Conservation (phyloP, 2,888 invertebrate species). For the Vannuccia rotundouncinata region DNA sequence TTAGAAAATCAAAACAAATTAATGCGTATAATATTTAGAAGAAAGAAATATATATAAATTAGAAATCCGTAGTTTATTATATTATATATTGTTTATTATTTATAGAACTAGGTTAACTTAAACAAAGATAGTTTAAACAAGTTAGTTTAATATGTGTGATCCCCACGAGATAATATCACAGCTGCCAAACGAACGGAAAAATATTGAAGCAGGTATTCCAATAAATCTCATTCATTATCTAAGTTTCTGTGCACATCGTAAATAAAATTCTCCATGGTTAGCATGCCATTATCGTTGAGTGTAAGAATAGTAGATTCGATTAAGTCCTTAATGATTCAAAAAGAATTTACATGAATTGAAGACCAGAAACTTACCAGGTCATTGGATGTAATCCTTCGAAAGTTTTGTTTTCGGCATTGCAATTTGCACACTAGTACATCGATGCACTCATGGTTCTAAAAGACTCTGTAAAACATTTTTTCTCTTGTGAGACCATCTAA, state of each 20-base stretch:
- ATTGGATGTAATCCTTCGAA: neutral
- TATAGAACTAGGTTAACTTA: too few species aligned
- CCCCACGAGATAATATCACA: neutral
- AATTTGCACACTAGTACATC: too few species aligned
- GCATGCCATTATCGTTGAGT: neutral
- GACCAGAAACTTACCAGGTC: neutral
- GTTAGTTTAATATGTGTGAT: neutral
- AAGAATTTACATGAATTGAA: neutral
- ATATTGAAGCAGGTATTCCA: neutral
- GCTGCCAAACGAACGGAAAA: neutral
- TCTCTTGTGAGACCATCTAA: too few species aligned
- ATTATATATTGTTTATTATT: too few species aligned
- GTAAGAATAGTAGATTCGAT: neutral
- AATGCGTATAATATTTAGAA: too few species aligned
- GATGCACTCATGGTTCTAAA: too few species aligned
- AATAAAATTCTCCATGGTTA: neutral
- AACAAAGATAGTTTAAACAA: too few species aligned
- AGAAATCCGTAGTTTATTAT: too few species aligned
- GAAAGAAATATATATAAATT: too few species aligned
- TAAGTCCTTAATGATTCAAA: neutral
- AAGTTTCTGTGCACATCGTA: neutral
- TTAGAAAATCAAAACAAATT: too few species aligned
- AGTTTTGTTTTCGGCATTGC: too few species aligned
- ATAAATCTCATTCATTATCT: neutral
- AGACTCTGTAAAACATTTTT: too few species aligned